Conservation (phyloP, 2,797 vertebrate genomes). For the Sebastes melanostomus region DNA sequence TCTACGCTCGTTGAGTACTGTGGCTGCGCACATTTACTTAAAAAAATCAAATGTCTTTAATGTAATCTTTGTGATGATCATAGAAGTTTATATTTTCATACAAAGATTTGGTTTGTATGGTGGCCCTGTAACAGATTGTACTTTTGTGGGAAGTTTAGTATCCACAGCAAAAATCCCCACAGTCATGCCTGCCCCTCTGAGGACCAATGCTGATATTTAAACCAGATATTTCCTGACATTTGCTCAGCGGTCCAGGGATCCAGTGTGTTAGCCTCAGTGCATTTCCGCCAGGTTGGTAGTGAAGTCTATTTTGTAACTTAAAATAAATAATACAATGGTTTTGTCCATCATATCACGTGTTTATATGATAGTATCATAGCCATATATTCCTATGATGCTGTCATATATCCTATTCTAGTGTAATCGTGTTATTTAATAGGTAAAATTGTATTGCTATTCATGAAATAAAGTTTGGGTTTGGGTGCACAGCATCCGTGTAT, state of each 20-base stretch:
- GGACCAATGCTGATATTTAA: slow-evolving; percentile 34
- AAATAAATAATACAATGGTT: slow-evolving; percentile 64
- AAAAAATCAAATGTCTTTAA: slow-evolving; percentile 84
- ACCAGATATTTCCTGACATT: slow-evolving; percentile 79
- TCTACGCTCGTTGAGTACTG: slow-evolving; percentile 37
- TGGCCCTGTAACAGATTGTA: slow-evolving; percentile 84
- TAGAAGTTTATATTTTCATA: slow-evolving; percentile 97
- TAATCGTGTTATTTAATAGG: slow-evolving; percentile 95
- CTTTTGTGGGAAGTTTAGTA: slow-evolving; percentile 81
- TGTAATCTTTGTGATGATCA: slow-evolving; percentile 86
- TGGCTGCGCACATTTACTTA: slow-evolving; percentile 87
- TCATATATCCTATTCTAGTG: slow-evolving; percentile 68
- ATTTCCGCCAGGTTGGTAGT: slow-evolving; percentile 81
- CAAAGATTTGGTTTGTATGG: slow-evolving; percentile 88
- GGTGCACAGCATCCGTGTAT: slow-evolving; percentile 82
- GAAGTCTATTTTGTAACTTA: slow-evolving; percentile 87
- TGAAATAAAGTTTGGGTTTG: slow-evolving; percentile 96
- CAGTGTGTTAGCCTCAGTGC: slow-evolving; percentile 84
- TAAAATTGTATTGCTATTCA: slow-evolving; percentile 95
- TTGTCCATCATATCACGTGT: slow-evolving; percentile 81
- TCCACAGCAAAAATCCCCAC: slow-evolving; percentile 45
- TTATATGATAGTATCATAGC: slow-evolving; percentile 88
- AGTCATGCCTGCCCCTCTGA: slow-evolving; percentile 16
- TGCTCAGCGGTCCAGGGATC: slow-evolving; percentile 84
- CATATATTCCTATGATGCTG: slow-evolving; percentile 80